Evolutionary conservation across 2,113 vertebrate species (phyloP).

Genomic region (Tricholaema leucomelas): DNA sequence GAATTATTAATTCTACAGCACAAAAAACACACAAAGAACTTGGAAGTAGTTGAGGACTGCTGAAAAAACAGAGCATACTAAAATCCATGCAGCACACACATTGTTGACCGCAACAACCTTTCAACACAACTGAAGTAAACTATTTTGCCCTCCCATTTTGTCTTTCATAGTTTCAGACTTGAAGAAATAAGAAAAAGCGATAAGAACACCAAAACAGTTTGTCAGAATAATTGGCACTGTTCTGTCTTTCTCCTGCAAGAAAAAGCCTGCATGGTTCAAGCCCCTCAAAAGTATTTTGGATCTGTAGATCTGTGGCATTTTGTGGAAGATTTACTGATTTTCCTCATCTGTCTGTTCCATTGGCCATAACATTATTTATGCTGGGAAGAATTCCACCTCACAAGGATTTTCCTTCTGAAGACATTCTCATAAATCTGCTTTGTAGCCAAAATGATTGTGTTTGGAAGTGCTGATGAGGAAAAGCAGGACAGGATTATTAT

Average conservation of each 20-base stretch:
- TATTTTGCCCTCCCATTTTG: not conserved
- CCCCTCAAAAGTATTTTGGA: not conserved
- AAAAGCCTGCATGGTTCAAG: not conserved
- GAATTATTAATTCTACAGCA: not conserved
- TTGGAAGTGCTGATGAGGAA: not conserved
- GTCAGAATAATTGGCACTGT: not conserved
- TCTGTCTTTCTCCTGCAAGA: not conserved
- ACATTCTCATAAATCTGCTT: not conserved
- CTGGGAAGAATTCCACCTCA: not conserved
- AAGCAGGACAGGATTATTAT: not conserved
- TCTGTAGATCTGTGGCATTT: not conserved
- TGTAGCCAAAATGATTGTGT: not conserved
- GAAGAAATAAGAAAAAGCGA: not conserved
- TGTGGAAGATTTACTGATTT: not conserved
- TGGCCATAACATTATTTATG: not conserved
- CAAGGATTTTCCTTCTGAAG: not conserved
- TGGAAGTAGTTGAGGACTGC: not conserved
- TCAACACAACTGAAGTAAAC: not conserved
- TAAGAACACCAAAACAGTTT: not conserved
- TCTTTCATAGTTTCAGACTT: not conserved
- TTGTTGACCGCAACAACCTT: not conserved
- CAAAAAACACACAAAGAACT: not conserved
- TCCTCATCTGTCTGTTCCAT: not conserved
- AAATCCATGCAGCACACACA: not conserved
- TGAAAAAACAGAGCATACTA: not conserved